These are phyloP conservation scores for Eleginops maclovinus DNA, from an alignment of 2,113 vertebrate species.

Conservation along the genomic window DNA sequence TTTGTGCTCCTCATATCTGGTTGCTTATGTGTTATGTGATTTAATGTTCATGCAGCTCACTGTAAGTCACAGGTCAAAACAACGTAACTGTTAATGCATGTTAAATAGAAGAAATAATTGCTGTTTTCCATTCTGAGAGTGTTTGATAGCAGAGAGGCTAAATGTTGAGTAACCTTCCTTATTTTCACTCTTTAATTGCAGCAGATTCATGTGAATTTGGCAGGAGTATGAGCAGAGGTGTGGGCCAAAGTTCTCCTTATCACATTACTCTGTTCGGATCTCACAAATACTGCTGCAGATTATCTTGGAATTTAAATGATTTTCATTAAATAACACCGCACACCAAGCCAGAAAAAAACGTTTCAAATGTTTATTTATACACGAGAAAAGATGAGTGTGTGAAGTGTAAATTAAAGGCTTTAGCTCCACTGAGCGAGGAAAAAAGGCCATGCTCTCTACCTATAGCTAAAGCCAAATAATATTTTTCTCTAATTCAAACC, in stretches of 20 bases:
- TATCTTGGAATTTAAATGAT: not conserved
- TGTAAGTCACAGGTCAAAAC: not conserved
- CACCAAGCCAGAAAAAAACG: not conserved
- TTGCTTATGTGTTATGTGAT: conserved; percentile 3
- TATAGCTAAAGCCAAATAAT: conserved; percentile 26
- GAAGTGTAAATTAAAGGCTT: conserved; percentile 33
- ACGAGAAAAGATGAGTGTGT: conserved; percentile 21
- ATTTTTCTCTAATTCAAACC: conserved; percentile 36
- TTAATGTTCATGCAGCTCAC: not conserved
- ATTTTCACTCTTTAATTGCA: not conserved
- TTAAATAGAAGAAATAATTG: not conserved
- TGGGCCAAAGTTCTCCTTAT: not conserved
- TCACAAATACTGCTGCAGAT: not conserved
- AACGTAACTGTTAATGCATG: not conserved
- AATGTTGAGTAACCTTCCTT: not conserved
- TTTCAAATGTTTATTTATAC: conserved; percentile 14
- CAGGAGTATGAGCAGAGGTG: not conserved
- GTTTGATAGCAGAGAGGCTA: not conserved
- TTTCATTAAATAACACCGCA: not conserved
- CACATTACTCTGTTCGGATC: not conserved
- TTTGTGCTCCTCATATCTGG: not conserved
- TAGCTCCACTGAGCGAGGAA: conserved; percentile 22
- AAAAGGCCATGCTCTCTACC: conserved; percentile 9
- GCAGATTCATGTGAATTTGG: not conserved
- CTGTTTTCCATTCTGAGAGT: not conserved